phyloP scores from a whole-genome alignment of 2,797 vertebrate genomes.

The Pogoniulus pusillus region DNA sequence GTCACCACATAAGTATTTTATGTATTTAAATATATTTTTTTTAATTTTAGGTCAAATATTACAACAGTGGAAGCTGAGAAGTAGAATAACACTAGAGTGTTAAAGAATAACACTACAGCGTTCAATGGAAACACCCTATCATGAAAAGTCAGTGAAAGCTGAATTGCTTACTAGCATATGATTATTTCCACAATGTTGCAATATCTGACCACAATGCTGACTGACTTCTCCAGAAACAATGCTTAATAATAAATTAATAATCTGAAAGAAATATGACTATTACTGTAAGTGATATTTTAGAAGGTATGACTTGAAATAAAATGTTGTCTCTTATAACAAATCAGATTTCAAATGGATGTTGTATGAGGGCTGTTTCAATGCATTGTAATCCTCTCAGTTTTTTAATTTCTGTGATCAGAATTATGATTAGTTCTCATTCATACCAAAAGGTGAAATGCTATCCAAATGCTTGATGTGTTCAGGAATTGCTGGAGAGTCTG shows the following conservation, averaged over 20 bases:
- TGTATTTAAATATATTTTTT: too few relatives aligned
- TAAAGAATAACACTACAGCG: too few relatives aligned
- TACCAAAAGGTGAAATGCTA: background rate
- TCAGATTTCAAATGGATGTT: background rate
- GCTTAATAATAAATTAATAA: background rate
- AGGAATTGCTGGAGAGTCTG: background rate
- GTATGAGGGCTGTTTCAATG: background rate
- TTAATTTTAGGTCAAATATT: too few relatives aligned
- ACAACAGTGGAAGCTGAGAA: too few relatives aligned
- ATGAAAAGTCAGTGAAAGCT: too few relatives aligned
- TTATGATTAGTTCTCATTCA: background rate
- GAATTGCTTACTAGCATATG: too few relatives aligned
- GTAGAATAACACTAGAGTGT: too few relatives aligned
- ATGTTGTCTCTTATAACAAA: background rate
- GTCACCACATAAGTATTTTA: too few relatives aligned
- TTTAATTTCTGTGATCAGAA: slow-evolving; percentile 9
- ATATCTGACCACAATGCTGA: too few relatives aligned
- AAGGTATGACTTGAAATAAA: background rate
- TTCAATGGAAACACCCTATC: too few relatives aligned
- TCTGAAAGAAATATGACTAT: background rate
- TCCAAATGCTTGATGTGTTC: background rate
- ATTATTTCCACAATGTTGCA: too few relatives aligned
- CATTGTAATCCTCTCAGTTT: background rate
- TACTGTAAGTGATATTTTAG: background rate
- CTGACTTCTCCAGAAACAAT: too few relatives aligned